Evolutionary conservation across 2,888 invertebrate genomes (phyloP).

Genomic region (Drosophila colorata): DNA sequence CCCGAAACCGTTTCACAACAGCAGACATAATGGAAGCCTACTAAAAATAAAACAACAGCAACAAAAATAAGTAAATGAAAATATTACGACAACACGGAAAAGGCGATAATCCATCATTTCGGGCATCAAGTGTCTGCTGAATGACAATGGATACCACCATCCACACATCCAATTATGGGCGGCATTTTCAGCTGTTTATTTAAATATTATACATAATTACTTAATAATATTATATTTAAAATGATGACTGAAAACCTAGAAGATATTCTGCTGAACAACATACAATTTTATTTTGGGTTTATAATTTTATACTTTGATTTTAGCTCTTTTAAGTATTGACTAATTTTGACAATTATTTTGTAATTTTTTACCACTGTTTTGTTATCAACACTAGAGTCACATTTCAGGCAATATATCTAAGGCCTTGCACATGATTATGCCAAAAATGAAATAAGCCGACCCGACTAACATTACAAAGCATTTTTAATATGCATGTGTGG

Average conservation of each 20-base stretch:
- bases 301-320: too few species aligned
- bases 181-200: neutral
- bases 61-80: slow-evolving; percentile 23
- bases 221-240: too few species aligned
- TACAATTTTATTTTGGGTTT: too few species aligned
- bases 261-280: too few species aligned
- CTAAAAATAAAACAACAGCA: slow-evolving; percentile 32
- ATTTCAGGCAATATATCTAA: slow-evolving; percentile 12
- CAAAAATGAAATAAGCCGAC: slow-evolving; percentile 42
- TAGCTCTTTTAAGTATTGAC: neutral
- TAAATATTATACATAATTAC: too few species aligned
- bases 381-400: slow-evolving; percentile 18
- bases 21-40: slow-evolving; percentile 44
- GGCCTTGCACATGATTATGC: slow-evolving; percentile 54
- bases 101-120: slow-evolving; percentile 69
- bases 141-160: slow-evolving; percentile 26
- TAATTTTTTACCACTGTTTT: slow-evolving; percentile 10
- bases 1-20: slow-evolving; percentile 23
- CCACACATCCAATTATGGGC: slow-evolving; percentile 26
- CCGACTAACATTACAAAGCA: slow-evolving; percentile 39
- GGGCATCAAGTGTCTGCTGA: slow-evolving; percentile 35
- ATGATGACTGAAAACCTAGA: too few species aligned
- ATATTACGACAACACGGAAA: slow-evolving; percentile 39
- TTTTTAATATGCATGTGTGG: slow-evolving; percentile 18
- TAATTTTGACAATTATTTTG: neutral